Evolutionary conservation across 2,888 invertebrate species (phyloP).

Genomic region (Tetragnatha montana): DNA sequence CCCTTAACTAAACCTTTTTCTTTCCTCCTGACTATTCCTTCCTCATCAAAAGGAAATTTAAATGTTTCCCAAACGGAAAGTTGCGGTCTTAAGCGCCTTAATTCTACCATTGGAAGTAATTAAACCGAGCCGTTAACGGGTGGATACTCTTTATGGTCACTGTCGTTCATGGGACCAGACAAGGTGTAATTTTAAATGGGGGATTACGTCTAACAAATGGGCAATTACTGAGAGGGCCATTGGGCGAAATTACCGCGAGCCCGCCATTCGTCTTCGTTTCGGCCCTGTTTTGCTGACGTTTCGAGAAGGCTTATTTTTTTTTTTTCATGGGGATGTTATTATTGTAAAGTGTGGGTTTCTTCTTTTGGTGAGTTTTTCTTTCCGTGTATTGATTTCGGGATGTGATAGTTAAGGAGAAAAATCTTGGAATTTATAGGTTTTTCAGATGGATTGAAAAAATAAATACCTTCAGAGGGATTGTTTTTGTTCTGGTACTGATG

Average conservation of each 20-base stretch:
- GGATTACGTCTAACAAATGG: conserved; percentile 19
- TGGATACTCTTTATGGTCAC: background rate
- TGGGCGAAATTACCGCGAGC: background rate
- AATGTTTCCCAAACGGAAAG: background rate
- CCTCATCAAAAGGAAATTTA: background rate
- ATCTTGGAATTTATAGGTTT: too few relatives aligned
- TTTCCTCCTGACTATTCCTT: too few relatives aligned
- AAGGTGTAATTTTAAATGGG: conserved; percentile 12
- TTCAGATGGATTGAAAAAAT: too few relatives aligned
- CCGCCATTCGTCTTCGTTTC: background rate
- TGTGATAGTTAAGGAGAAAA: too few relatives aligned
- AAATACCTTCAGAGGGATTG: too few relatives aligned
- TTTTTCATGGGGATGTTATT: too few relatives aligned
- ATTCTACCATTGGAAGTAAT: background rate
- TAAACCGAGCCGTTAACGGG: background rate
- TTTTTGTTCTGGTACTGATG: too few relatives aligned
- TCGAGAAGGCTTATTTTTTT: too few relatives aligned
- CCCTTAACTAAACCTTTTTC: too few relatives aligned
- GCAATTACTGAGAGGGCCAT: conserved; percentile 12
- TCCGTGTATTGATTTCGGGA: too few relatives aligned
- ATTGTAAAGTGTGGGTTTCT: too few relatives aligned
- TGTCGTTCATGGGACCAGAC: background rate
- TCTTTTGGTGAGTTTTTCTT: too few relatives aligned
- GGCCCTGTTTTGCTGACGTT: background rate
- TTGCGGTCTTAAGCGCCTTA: background rate